Conservation (phyloP, 2,113 vertebrate genomes). For the Lamprologus speciosus region DNA sequence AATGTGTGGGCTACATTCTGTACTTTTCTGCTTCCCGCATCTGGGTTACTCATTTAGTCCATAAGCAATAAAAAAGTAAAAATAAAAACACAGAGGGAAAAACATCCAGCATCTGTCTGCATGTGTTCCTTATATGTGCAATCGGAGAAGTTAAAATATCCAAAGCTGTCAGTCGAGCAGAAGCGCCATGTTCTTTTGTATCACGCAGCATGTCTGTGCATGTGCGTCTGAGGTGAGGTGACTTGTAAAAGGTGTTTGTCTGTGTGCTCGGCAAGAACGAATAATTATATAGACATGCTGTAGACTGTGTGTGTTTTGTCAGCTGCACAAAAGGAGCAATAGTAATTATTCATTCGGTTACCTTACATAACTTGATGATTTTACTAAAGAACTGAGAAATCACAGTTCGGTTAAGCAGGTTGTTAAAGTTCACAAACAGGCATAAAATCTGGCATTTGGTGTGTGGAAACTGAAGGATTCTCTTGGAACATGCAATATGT, state of each 20-base stretch:
- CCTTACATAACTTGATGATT: not conserved
- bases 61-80: not conserved
- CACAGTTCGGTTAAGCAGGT: not conserved
- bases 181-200: not conserved
- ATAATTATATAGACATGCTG: not conserved
- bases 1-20: constrained; percentile 24
- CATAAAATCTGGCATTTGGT: not conserved
- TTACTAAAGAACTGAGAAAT: not conserved
- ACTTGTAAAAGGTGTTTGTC: not conserved
- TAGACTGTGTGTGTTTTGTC: not conserved
- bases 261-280: not conserved
- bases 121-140: not conserved
- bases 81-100: not conserved
- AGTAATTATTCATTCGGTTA: not conserved
- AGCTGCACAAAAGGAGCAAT: constrained; percentile 14
- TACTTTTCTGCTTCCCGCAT: constrained; percentile 47
- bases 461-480: not conserved
- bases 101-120: not conserved
- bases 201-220: not conserved
- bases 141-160: not conserved
- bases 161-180: not conserved
- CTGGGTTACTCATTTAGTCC: constrained; percentile 8
- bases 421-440: not conserved
- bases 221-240: not conserved
- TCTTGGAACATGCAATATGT: not conserved